A percentile compares a stretch with the other conserved stretches of the same genome.
Evolutionary conservation across 2,113 vertebrate genomes (phyloP).

Genomic region (Phrynosoma blainvillii): DNA sequence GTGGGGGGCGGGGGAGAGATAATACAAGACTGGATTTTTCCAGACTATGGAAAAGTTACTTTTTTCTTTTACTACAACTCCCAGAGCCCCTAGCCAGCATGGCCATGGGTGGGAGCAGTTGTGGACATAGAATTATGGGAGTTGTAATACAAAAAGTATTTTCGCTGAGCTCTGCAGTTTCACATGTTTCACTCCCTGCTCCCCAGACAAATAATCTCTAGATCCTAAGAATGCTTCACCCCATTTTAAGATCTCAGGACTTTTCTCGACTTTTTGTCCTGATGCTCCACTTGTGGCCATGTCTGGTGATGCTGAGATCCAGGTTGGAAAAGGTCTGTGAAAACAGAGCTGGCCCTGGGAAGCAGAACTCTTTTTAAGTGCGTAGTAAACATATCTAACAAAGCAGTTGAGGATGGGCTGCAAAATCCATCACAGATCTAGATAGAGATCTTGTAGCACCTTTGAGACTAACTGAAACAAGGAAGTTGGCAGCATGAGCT

Average conservation of each 20-base stretch:
- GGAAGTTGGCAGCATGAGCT: too few relatives aligned
- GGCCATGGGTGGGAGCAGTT: too few relatives aligned
- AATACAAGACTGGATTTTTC: too few relatives aligned
- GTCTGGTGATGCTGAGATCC: neutral
- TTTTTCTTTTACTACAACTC: too few relatives aligned
- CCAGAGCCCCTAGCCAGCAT: too few relatives aligned
- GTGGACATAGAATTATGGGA: neutral
- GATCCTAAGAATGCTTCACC: neutral
- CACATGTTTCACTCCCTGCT: neutral
- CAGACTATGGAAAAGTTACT: too few relatives aligned
- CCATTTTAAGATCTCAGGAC: neutral
- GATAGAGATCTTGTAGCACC: neutral
- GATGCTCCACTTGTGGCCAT: neutral
- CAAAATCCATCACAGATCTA: rapidly evolving
- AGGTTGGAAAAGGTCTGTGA: neutral
- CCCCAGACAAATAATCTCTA: too few relatives aligned
- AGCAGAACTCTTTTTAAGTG: too few relatives aligned
- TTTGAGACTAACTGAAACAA: too few relatives aligned
- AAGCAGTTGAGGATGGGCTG: neutral
- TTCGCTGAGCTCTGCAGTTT: neutral
- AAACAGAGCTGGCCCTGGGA: neutral
- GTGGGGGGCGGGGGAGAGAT: too few relatives aligned
- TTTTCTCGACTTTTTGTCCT: neutral
- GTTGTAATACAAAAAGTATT: neutral
- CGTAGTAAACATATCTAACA: conserved; percentile 2